A percentile compares a stretch with the other conserved stretches of the same genome.
Conservation (phyloP, 2,113 vertebrate species). For the Balaeniceps rex region DNA sequence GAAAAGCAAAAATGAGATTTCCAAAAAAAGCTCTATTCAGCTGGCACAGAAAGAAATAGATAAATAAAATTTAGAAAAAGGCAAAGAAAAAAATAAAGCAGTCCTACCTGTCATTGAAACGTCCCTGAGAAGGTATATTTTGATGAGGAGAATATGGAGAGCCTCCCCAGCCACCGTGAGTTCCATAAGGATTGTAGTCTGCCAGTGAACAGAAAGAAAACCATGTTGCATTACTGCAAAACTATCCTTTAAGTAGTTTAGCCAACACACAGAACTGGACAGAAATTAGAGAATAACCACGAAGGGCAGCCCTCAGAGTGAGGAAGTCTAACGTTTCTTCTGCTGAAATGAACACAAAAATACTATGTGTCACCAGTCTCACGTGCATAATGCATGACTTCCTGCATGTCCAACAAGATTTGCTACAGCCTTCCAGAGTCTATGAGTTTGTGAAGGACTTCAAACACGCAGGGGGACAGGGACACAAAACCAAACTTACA, state of each 20-base stretch:
- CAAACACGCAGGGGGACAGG: background rate
- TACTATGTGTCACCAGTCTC: accelerated
- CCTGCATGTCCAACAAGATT: background rate
- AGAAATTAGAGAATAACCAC: background rate
- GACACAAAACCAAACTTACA: background rate
- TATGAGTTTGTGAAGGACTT: background rate
- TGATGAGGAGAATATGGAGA: constrained; percentile 88
- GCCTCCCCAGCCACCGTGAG: constrained; percentile 84
- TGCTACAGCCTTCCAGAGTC: background rate
- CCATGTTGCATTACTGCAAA: background rate
- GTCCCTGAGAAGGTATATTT: constrained; percentile 90
- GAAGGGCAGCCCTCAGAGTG: background rate
- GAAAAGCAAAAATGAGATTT: background rate
- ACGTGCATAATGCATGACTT: background rate
- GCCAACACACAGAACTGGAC: background rate
- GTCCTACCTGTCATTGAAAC: constrained; percentile 88
- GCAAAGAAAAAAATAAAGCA: background rate
- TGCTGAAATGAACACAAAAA: background rate
- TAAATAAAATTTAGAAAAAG: background rate
- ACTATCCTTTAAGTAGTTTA: background rate
- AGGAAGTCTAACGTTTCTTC: background rate
- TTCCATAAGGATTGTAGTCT: constrained; percentile 89
- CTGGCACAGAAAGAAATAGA: background rate
- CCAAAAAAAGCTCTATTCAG: background rate
- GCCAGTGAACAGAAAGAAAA: constrained; percentile 21